Percentiles rank a stretch among this genome's conserved stretches.
phyloP scores from a whole-genome alignment of 2,113 vertebrate species.

The Zootoca vivipara region DNA sequence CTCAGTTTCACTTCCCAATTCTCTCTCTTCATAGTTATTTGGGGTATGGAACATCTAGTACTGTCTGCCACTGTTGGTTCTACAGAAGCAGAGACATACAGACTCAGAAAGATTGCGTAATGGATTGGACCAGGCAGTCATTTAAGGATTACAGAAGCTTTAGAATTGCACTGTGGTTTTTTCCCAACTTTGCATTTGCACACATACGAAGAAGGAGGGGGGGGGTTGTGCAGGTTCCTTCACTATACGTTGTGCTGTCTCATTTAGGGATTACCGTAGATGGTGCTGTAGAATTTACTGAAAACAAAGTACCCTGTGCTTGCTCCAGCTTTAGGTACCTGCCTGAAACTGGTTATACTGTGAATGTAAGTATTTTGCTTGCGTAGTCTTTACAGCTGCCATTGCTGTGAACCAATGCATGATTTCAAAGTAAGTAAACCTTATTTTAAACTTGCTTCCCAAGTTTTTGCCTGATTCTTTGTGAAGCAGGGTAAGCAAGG shows the following conservation, averaged over 20 bases:
- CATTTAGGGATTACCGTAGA: background rate
- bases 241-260: background rate
- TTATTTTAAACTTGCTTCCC: too few species aligned
- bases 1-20: constrained; percentile 4
- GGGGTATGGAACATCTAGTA: background rate
- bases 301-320: background rate
- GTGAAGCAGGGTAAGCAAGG: too few species aligned
- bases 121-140: background rate
- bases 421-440: too few species aligned
- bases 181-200: background rate
- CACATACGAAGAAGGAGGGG: too few species aligned
- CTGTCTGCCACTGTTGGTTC: background rate
- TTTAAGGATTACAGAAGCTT: background rate
- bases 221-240: background rate
- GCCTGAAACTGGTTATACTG: too few species aligned
- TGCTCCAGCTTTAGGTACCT: too few species aligned
- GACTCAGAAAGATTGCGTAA: background rate
- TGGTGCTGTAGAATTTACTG: background rate
- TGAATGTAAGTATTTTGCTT: too few species aligned
- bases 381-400: too few species aligned
- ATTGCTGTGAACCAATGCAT: too few species aligned
- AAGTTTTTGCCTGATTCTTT: too few species aligned
- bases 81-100: background rate
- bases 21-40: background rate
- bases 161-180: background rate